phyloP scores from a whole-genome alignment of 2,888 invertebrate genomes.

The Xestia xanthographa region DNA sequence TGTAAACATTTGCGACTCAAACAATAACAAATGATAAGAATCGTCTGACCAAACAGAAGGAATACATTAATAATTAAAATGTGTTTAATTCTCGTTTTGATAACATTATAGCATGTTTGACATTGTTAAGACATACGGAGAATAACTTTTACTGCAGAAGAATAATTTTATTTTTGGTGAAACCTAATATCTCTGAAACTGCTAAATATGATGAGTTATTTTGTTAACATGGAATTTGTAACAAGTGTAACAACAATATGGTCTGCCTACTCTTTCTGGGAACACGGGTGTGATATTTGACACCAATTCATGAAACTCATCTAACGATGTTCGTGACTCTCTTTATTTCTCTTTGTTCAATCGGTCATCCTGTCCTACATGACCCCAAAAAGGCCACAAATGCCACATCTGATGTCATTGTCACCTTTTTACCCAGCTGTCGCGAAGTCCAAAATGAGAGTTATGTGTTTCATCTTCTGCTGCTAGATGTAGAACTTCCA shows the following conservation, averaged over 20 bases:
- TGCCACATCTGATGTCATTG: too few relatives aligned
- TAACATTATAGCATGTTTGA: slow-evolving; percentile 18
- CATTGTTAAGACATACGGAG: slow-evolving; percentile 7
- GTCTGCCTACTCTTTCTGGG: too few relatives aligned
- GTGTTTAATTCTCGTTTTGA: slow-evolving; percentile 4
- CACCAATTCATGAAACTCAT: neutral
- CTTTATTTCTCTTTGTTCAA: neutral
- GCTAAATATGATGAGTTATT: too few relatives aligned
- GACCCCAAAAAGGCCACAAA: neutral
- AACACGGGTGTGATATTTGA: neutral
- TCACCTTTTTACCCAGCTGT: neutral
- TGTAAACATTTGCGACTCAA: slow-evolving; percentile 32
- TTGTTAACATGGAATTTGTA: neutral
- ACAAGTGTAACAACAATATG: neutral
- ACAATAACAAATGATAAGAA: slow-evolving; percentile 51
- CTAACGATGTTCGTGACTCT: too few relatives aligned
- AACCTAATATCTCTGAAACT: neutral
- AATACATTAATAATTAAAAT: slow-evolving; percentile 13
- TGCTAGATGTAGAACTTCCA: neutral
- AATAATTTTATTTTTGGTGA: neutral
- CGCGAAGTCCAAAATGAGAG: neutral
- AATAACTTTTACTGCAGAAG: neutral
- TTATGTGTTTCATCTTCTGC: neutral
- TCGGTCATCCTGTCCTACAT: neutral
- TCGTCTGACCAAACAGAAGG: slow-evolving; percentile 29